Evolutionary conservation across 2,888 invertebrate species (phyloP).

Genomic region (Rhaphigaster nebulosa): DNA sequence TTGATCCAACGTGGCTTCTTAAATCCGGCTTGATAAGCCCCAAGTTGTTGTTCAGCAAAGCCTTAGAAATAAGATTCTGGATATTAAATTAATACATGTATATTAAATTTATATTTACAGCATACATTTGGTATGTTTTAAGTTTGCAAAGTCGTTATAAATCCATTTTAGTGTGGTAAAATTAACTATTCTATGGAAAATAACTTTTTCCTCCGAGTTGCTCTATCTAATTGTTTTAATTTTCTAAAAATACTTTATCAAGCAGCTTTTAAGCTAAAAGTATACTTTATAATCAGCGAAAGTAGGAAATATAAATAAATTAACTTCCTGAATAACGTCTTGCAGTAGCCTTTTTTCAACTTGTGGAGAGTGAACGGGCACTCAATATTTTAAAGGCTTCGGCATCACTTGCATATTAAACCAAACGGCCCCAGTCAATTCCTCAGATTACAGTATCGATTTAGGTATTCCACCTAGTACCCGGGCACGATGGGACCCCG

Average conservation of each 20-base stretch:
- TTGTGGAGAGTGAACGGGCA: neutral
- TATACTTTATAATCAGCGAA: neutral
- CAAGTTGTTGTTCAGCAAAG: no score
- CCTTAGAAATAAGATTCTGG: no score
- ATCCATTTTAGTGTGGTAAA: no score
- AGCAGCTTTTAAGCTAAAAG: neutral
- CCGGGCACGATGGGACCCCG: neutral
- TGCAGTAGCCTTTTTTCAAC: neutral
- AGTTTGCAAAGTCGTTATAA: no score
- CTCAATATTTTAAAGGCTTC: neutral
- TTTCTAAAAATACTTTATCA: neutral
- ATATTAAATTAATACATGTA: no score
- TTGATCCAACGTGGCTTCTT: no score
- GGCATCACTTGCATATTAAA: neutral
- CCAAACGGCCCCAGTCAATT: conserved; percentile 12
- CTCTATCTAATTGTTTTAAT: no score
- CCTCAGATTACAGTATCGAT: conserved; percentile 34
- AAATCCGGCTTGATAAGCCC: no score
- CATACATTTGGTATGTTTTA: no score
- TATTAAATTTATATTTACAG: no score
- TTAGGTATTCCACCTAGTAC: neutral
- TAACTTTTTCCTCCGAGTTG: no score
- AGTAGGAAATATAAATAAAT: neutral
- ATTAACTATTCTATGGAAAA: no score
- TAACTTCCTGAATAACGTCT: neutral